Base-by-base conservation (phyloP, 2,888 invertebrate genomes). In the Euproctis similis region DNA sequence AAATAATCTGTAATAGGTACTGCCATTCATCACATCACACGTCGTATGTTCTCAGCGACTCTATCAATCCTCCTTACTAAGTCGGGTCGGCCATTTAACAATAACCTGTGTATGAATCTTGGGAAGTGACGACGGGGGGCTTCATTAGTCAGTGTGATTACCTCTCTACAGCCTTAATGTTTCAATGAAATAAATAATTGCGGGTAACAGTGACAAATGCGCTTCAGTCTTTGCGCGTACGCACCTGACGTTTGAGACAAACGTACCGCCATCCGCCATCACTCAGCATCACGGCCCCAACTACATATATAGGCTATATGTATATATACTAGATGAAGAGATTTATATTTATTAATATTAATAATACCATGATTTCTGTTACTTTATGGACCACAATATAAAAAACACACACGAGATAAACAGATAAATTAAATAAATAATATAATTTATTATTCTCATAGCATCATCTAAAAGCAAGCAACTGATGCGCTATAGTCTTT, bases 161-260 rank as follows among this genome's bases (percentile, higher is more conserved):
- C 80, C 77, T 82, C 73, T 69, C 69, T 55, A 62, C 60, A 66
- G 67, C 70, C 71, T 76, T 81, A 82, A 84, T 81, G 81, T 80
- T 78, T 78, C 82, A 81, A 81, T 81, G 80, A 76, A 76, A 84
- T 84, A 81, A 84, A 80, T 81, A 81, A 82, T 82, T 72, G 67
- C 72, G 62, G 65, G 67, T 57, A 63, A 82, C 84, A 84, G 78
- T 82, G 84, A 84, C 84, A 82, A 82, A 84, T 84, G 82, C 58
- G 58, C 59, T 48, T 55, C 60, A 60, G 59, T 54, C 63, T 62
- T 53, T 64, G 78, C 77, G 75, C 74, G 65, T 60, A 71, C 78
- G 77, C 81, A 80, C 76, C 80, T 78, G 77, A 69, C 65, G 59
- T 59, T 61, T 59, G 59, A 59, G 67, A 59, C 70, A 75, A 73